phyloP scores from a whole-genome alignment of 53 echinoderm and acorn worm species.

The Actinopyga echinites region DNA sequence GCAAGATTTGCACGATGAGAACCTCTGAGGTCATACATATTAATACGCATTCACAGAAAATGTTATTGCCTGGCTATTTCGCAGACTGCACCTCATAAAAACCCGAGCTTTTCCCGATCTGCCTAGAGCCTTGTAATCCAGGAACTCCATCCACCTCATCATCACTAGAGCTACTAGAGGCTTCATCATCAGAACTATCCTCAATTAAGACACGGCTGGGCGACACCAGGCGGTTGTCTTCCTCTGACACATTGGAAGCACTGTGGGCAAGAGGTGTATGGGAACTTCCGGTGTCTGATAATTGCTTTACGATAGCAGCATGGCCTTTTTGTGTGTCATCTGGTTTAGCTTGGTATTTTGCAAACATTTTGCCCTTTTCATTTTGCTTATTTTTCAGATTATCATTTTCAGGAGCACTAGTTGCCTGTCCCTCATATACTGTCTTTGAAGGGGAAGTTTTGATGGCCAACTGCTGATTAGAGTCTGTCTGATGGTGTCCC shows the following conservation, averaged over 20 bases:
- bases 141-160: conserved; percentile 22
- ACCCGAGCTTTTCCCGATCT: neutral
- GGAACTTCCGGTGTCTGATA: neutral
- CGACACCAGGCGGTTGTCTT: neutral
- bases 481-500: neutral
- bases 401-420: conserved; percentile 2
- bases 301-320: neutral
- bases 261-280: neutral
- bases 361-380: neutral
- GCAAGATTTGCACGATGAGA: too few relatives aligned
- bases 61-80: neutral
- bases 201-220: neutral
- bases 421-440: conserved; percentile 36
- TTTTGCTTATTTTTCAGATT: conserved; percentile 3
- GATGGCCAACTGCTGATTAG: neutral
- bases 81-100: conserved; percentile 21
- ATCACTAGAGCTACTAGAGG: neutral
- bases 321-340: neutral
- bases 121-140: neutral
- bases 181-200: neutral
- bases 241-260: neutral
- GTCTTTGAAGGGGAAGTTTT: conserved; percentile 45
- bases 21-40: too few relatives aligned
- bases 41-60: neutral
- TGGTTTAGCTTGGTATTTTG: neutral